phyloP scores from a whole-genome alignment of 2,888 invertebrate genomes.

The Alcis repandata region DNA sequence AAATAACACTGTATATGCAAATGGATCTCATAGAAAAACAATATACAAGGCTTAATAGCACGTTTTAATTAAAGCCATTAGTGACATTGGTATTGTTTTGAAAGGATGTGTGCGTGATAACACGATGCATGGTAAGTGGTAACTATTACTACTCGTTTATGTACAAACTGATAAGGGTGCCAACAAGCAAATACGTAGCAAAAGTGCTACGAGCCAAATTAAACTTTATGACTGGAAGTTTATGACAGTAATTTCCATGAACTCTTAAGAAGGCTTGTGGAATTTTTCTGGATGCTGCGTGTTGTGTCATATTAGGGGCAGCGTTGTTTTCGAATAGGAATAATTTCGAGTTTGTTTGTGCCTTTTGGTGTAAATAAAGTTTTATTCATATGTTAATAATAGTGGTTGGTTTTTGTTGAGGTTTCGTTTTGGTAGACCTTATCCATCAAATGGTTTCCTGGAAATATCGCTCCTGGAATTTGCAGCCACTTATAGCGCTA shows the following conservation, averaged over 20 bases:
- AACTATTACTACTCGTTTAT: slow-evolving; percentile 3
- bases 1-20: too few species aligned
- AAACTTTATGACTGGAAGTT: slow-evolving; percentile 6
- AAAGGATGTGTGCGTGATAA: slow-evolving; percentile 14
- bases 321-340: background rate
- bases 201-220: background rate
- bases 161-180: slow-evolving; percentile 24
- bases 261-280: slow-evolving; percentile 11
- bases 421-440: too few species aligned
- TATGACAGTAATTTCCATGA: background rate
- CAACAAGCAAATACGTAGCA: slow-evolving; percentile 11
- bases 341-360: background rate
- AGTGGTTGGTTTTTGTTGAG: too few species aligned
- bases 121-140: slow-evolving; percentile 4
- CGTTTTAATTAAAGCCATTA: background rate
- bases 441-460: too few species aligned
- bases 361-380: background rate
- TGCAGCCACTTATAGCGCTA: too few species aligned
- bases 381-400: background rate
- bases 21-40: too few species aligned
- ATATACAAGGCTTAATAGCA: background rate
- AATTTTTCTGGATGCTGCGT: slow-evolving; percentile 19
- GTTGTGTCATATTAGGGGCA: slow-evolving; percentile 1
- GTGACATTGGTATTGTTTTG: background rate
- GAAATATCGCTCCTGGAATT: too few species aligned